A percentile compares a stretch with the other conserved stretches of the same genome.
Evolutionary conservation across 2,888 invertebrate genomes (phyloP).

Genomic region (Uloborus plumipes): DNA sequence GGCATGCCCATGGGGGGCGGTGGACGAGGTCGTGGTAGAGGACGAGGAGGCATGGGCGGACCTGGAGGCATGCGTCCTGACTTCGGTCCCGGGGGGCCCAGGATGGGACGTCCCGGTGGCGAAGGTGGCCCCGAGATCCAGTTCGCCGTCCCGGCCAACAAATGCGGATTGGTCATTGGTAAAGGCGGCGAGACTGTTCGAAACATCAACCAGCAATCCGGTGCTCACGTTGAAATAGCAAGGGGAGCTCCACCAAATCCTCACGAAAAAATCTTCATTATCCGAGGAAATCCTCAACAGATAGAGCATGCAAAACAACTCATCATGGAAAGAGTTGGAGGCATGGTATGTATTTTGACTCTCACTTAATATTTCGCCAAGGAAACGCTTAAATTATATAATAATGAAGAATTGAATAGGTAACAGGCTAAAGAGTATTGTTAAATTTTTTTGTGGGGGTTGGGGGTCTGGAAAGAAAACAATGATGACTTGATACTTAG

Average conservation of each 20-base stretch:
- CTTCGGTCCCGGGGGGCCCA: slow-evolving; percentile 54
- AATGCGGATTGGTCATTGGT: slow-evolving; percentile 97
- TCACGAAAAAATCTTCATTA: slow-evolving; percentile 91
- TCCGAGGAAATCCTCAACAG: slow-evolving; percentile 89
- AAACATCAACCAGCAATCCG: slow-evolving; percentile 94
- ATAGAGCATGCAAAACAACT: slow-evolving; percentile 96
- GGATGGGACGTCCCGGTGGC: slow-evolving; percentile 51
- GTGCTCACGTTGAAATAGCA: slow-evolving; percentile 97
- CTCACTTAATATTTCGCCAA: too few relatives aligned
- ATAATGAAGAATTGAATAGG: too few relatives aligned
- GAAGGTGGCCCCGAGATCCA: slow-evolving; percentile 80
- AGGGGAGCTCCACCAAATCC: slow-evolving; percentile 83
- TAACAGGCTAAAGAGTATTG: too few relatives aligned
- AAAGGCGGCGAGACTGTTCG: slow-evolving; percentile 98
- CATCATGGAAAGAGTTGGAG: slow-evolving; percentile 93
- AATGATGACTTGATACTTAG: too few relatives aligned
- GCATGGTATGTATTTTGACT: slow-evolving; percentile 37
- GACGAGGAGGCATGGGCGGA: slow-evolving; percentile 69
- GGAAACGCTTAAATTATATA: too few relatives aligned
- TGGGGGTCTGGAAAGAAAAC: too few relatives aligned
- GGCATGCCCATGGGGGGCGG: slow-evolving; percentile 29
- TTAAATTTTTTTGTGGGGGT: too few relatives aligned
- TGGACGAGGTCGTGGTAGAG: slow-evolving; percentile 74
- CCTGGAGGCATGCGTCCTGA: slow-evolving; percentile 50
- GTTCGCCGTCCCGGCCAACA: slow-evolving; percentile 92